Conservation (phyloP, 2,797 vertebrate genomes). For the Centroberyx gerrardi region DNA sequence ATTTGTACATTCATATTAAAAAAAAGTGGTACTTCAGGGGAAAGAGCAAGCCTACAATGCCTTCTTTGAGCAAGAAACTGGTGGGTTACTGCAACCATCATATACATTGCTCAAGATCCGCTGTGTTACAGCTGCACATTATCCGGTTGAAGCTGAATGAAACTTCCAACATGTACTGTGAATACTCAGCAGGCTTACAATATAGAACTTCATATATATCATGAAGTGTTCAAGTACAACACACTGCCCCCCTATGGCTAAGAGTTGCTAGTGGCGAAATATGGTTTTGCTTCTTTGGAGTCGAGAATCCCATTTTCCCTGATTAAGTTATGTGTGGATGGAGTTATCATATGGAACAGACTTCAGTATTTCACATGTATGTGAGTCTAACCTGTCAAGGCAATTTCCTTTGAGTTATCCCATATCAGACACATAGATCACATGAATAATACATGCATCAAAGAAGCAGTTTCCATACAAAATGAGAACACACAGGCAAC, state of each 20-base stretch:
- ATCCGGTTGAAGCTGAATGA: neutral
- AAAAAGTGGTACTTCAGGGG: too few relatives aligned
- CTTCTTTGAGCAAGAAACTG: too few relatives aligned
- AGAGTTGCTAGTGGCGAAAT: neutral
- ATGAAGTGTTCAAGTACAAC: neutral
- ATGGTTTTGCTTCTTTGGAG: neutral
- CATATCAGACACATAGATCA: neutral
- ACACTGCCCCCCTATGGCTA: neutral
- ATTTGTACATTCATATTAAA: too few relatives aligned
- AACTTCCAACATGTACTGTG: neutral
- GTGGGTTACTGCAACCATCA: too few relatives aligned
- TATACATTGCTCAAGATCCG: too few relatives aligned
- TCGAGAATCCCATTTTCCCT: too few relatives aligned
- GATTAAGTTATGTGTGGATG: neutral
- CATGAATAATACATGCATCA: constrained; percentile 7
- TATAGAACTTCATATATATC: neutral
- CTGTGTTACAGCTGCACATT: too few relatives aligned
- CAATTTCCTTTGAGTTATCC: neutral
- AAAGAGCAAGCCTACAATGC: too few relatives aligned
- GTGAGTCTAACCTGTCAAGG: too few relatives aligned
- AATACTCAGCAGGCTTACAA: neutral
- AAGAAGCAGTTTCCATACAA: constrained; percentile 50
- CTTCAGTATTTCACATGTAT: too few relatives aligned
- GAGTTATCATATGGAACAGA: neutral
- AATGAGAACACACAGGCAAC: constrained; percentile 48